A percentile compares a stretch with the other conserved stretches of the same genome.
Conservation (phyloP, 1,140 invertebrate species). For the Pogonus chalceus region DNA sequence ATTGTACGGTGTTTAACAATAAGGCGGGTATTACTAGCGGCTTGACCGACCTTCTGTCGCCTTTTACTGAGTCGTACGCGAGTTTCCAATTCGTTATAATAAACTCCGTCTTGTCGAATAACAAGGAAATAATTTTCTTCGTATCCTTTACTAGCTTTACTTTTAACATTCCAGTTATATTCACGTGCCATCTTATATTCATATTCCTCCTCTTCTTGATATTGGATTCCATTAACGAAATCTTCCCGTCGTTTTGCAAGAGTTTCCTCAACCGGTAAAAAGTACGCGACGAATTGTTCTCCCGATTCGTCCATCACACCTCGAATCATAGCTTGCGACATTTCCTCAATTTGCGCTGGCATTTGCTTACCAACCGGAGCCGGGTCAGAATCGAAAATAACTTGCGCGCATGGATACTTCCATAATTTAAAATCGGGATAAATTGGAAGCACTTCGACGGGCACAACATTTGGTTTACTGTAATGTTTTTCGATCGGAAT, state of each 20-base stretch:
- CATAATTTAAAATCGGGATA: slow-evolving; percentile 94
- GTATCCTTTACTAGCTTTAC: slow-evolving; percentile 93
- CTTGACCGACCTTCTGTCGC: slow-evolving; percentile 62
- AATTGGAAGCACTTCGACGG: slow-evolving; percentile 81
- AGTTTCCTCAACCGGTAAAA: slow-evolving; percentile 89
- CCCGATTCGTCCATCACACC: slow-evolving; percentile 78
- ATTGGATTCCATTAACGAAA: slow-evolving; percentile 63
- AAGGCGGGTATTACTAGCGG: slow-evolving; percentile 68
- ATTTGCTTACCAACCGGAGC: slow-evolving; percentile 70
- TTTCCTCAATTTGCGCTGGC: slow-evolving; percentile 85
- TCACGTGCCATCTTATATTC: slow-evolving; percentile 92
- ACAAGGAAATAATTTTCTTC: slow-evolving; percentile 99
- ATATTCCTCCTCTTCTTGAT: slow-evolving; percentile 86
- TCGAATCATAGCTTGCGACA: slow-evolving; percentile 98
- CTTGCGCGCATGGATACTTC: slow-evolving; percentile 96
- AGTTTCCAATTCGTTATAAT: slow-evolving; percentile 96
- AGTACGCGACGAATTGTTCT: slow-evolving; percentile 98
- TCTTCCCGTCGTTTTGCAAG: slow-evolving; percentile 79
- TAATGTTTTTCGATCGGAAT: slow-evolving; percentile 84
- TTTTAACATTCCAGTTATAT: slow-evolving; percentile 98
- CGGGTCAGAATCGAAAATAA: slow-evolving; percentile 97
- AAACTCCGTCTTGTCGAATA: slow-evolving; percentile 80
- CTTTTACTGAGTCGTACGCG: slow-evolving; percentile 86
- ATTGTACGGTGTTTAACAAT: slow-evolving; percentile 85
- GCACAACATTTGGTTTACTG: slow-evolving; percentile 85